Evolutionary conservation across 2,797 vertebrate species (phyloP).

Genomic region (Sandelia bainsii): DNA sequence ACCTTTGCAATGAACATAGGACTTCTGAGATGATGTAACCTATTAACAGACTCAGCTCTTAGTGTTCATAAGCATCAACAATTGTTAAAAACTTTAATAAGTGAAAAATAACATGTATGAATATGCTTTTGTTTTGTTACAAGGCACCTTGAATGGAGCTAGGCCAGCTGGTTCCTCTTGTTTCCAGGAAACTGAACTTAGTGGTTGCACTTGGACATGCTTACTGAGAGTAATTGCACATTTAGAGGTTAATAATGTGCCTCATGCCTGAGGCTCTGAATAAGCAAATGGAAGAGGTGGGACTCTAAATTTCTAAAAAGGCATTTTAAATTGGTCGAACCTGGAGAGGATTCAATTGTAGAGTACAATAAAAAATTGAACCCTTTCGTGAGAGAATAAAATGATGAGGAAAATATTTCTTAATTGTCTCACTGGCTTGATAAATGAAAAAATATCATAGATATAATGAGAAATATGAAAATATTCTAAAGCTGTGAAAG

Average conservation of each 20-base stretch:
- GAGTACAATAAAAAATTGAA: neutral
- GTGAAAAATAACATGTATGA: neutral
- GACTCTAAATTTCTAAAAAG: neutral
- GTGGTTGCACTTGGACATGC: neutral
- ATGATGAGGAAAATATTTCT: neutral
- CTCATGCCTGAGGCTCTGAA: neutral
- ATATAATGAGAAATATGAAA: neutral
- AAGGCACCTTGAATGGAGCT: neutral
- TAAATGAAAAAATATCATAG: neutral
- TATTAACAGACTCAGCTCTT: neutral
- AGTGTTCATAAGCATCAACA: too few species aligned
- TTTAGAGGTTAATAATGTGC: constrained; percentile 24
- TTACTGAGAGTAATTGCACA: constrained; percentile 6
- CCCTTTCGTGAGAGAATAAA: neutral
- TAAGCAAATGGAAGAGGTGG: neutral
- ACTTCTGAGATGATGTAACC: neutral
- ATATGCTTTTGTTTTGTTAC: neutral
- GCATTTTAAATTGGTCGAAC: neutral
- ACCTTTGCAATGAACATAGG: constrained; percentile 3
- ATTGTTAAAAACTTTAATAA: too few species aligned
- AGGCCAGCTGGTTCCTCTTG: neutral
- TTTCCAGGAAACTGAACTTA: neutral
- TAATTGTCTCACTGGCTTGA: neutral
- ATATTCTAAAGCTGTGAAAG: neutral
- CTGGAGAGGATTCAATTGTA: neutral